A percentile compares a stretch with the other conserved stretches of the same genome.
Conservation (phyloP, 2,888 invertebrate genomes). For the Vesta saturnalis region DNA sequence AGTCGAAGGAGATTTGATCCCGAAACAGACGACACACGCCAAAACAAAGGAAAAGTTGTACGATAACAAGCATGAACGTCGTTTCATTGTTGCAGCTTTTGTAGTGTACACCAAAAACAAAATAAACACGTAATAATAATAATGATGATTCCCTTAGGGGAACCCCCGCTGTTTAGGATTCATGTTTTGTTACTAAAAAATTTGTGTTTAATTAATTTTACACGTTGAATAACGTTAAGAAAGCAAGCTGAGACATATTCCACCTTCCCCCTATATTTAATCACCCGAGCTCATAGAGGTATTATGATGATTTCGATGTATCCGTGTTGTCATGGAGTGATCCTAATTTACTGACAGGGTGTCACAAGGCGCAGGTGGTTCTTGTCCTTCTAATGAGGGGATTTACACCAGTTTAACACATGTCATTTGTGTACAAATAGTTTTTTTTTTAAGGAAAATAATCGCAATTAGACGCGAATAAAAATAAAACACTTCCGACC, state of each 20-base stretch:
- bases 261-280: slow-evolving; percentile 14
- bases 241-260: background rate
- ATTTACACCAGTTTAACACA: slow-evolving; percentile 44
- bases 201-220: background rate
- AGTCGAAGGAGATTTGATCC: slow-evolving; percentile 21
- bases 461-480: slow-evolving; percentile 5
- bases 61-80: slow-evolving; percentile 33
- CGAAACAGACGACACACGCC: slow-evolving; percentile 35
- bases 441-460: slow-evolving; percentile 29
- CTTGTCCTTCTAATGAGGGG: slow-evolving; percentile 55
- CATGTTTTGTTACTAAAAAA: slow-evolving; percentile 3
- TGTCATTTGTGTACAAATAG: slow-evolving; percentile 38
- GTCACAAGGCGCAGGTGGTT: slow-evolving; percentile 54
- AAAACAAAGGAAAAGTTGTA: slow-evolving; percentile 25
- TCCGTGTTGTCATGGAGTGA: slow-evolving; percentile 48
- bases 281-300: slow-evolving; percentile 11
- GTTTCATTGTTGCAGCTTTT: slow-evolving; percentile 40
- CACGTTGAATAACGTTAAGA: background rate
- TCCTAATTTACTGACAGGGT: slow-evolving; percentile 50
- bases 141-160: slow-evolving; percentile 30
- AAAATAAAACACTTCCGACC: background rate
- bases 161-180: slow-evolving; percentile 25
- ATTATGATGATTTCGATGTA: slow-evolving; percentile 34
- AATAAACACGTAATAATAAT: slow-evolving; percentile 47
- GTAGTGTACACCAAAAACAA: slow-evolving; percentile 42